A percentile compares a stretch with the other conserved stretches of the same genome.
Evolutionary conservation across 1,140 invertebrate genomes (phyloP).

Genomic region (Drosophila obscura): DNA sequence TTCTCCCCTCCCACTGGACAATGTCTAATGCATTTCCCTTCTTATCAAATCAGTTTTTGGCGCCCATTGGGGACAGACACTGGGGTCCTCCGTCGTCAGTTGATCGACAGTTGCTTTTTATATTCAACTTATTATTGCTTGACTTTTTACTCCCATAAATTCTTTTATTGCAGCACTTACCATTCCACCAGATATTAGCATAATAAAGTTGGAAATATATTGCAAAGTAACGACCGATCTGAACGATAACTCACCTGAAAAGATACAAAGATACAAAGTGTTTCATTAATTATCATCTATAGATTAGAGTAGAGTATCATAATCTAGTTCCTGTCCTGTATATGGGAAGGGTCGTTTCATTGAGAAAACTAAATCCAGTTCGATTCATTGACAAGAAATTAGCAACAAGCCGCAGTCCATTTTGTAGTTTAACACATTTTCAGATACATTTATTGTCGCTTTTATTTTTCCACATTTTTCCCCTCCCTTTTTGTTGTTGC

Average conservation of each 20-base stretch:
- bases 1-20: too few species aligned
- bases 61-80: not conserved
- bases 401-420: conserved; percentile 43
- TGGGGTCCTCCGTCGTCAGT: conserved; percentile 5
- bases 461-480: conserved; percentile 10
- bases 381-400: conserved; percentile 48
- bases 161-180: conserved; percentile 35
- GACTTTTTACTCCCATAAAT: conserved; percentile 10
- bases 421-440: conserved; percentile 46
- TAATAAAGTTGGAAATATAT: conserved; percentile 31
- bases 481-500: conserved; percentile 13
- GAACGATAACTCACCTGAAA: conserved; percentile 57
- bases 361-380: conserved; percentile 7
- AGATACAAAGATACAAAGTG: conserved; percentile 23
- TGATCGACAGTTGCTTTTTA: conserved; percentile 28
- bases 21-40: conserved; percentile 10
- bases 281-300: conserved; percentile 31
- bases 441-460: conserved; percentile 3
- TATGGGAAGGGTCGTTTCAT: conserved; percentile 15
- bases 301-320: not conserved
- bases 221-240: not conserved
- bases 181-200: conserved; percentile 55
- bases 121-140: conserved; percentile 24
- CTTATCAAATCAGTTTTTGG: conserved; percentile 8
- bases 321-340: not conserved